Evolutionary conservation across 2,113 vertebrate genomes (phyloP), one percentile per base, ranked within the genome.

Genomic region (Sciurus niger): DNA sequence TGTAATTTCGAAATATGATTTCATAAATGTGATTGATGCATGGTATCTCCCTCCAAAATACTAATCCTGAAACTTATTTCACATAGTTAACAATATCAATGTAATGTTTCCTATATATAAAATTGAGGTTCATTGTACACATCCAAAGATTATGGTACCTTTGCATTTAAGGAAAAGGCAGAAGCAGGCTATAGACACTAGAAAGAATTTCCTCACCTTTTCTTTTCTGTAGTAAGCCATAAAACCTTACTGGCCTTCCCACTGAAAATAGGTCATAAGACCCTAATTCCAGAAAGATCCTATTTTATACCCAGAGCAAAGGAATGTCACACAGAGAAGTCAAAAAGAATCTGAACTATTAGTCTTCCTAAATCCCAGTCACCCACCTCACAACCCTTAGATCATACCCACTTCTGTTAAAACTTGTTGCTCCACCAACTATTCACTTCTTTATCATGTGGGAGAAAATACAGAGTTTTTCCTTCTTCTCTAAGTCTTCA

Each of bases 1-100:
- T 93, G 87, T 20, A 93, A 79, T 89, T 89, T 43, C 32, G 85
- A 78, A 74, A 17, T 4, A 43, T 68, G 25, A 76, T 72, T 79
- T 91, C 60, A 79, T 67, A 87, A 78, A 83, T 65, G 4, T 43
- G 18, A 46, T 6, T 32, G 12, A 4, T 58, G 6, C 7, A 51
- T 79, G 22, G 63, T 28, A 63, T 34, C 90, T 43, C 60, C 48
- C 12, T 22, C 40, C 28, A 32, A 82, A 95, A 91, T 68, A 82
- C 4, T 90, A 28, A 82, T 93, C 24, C 46, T 91, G 32, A 88
- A 94, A 79, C 2, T 0, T 60, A 37, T 28, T 55, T 55, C 43
- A 68, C 22, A 83, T 1, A 55, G 9, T 78, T 65, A 79, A 12
- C 30, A 83, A 28, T 2, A 17, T 2, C 30, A 17, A n/a, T 55